Base-by-base conservation (phyloP, 2,113 vertebrate species). In the Picathartes gymnocephalus region DNA sequence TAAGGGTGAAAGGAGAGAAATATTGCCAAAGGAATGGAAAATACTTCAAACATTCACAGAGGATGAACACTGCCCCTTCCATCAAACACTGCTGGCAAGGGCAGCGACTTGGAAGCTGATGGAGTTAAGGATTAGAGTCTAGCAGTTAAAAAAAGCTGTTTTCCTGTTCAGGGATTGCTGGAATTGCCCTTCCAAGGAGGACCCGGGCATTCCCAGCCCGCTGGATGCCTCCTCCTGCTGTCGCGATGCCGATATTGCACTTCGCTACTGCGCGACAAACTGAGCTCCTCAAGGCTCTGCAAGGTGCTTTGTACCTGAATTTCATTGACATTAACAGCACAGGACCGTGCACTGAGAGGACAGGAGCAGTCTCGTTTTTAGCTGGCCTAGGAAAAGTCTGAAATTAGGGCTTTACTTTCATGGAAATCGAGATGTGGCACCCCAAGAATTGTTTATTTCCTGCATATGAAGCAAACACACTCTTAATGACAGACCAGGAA, bases 161-260 rank as follows among this genome's bases (percentile, higher is more conserved):
- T 80, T 37, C 40, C 42, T 27, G 44, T 15, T 15, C 4, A 18
- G 65, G 53, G 27, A 48, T 4, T 11, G n/a, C 10, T 57, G 6
- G 30, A 15, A 31, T 24, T 25, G 39, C 20, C 51, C 40, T 35
- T 10, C 3, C 1, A 7, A 15, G 57, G 18, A 23, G 21, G 31
- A 5, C 0, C 39, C 8, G 20, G 2, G 25, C 16, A 13, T 8
- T 42, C 53, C 62, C 79, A 54, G 93, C 17, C 81, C 76, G 3
- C 6, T 17, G 54, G 93, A 57, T 62, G 79, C 81, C 22, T 57
- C 92, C 94, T 93, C 80, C 88, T 78, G 74, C 94, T 81, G 93
- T 6, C 64, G 4, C 1, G 4, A 3, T 10, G 68, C 78, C 3
- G 51, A 24, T 3, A 64, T 3, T 47, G 45, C 94, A 84, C 22